Evolutionary conservation across 2,113 vertebrate species (phyloP).

Genomic region (Hepsetus odoe): DNA sequence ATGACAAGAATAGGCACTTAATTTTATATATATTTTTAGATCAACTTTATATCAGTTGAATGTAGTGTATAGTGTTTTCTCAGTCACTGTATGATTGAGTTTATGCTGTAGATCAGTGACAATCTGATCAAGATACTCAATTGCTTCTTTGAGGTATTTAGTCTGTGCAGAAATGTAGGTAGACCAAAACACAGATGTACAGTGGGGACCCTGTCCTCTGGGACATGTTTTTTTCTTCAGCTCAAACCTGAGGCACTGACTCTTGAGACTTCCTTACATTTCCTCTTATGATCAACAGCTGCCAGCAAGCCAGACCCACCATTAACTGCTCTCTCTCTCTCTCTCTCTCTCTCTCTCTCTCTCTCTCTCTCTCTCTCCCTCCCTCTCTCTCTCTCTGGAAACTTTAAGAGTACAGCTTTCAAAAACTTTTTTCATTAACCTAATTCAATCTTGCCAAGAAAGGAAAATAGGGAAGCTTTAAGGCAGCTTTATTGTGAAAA

Average conservation of each 20-base stretch:
- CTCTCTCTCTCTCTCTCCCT: not conserved
- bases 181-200: not conserved
- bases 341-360: not conserved
- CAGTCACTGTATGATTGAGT: conserved; percentile 18
- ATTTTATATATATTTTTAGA: too few relatives aligned
- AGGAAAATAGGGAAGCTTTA: conserved; percentile 20
- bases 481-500: conserved; percentile 53
- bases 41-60: too few relatives aligned
- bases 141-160: not conserved
- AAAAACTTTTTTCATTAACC: conserved; percentile 37
- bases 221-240: not conserved
- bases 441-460: conserved; percentile 31
- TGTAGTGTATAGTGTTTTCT: not conserved
- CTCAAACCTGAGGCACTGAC: conserved; percentile 24
- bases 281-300: not conserved
- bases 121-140: not conserved
- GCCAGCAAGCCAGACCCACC: not conserved
- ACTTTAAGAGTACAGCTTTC: not conserved
- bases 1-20: too few relatives aligned
- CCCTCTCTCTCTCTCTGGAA: not conserved
- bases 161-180: not conserved
- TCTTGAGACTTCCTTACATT: not conserved
- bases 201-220: not conserved
- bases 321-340: not conserved
- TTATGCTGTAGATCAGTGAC: conserved; percentile 56